A percentile compares a stretch with the other conserved stretches of the same genome.
These are phyloP conservation scores for Myanophis thanlyinensis DNA, from an alignment of 2,113 vertebrate species.

Conservation along the genomic window DNA sequence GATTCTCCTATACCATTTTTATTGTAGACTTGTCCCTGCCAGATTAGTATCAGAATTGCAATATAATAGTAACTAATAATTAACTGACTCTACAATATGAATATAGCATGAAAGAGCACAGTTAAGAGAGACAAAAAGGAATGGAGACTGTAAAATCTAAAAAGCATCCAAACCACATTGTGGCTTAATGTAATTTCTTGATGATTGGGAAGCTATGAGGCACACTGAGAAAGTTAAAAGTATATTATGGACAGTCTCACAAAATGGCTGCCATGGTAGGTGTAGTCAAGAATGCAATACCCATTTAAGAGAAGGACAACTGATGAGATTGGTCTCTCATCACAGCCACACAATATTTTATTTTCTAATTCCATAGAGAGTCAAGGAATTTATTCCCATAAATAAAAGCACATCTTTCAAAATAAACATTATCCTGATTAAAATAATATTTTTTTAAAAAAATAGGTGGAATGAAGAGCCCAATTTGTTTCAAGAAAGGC, in stretches of 20 bases:
- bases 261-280: background rate
- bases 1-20: background rate
- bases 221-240: background rate
- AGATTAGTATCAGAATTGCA: background rate
- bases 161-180: background rate
- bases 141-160: background rate
- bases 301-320: background rate
- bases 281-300: background rate
- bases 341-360: background rate
- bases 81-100: background rate
- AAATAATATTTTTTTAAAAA: background rate
- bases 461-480: background rate
- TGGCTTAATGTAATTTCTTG: background rate
- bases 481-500: background rate
- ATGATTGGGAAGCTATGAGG: background rate
- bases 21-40: background rate
- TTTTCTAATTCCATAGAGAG: background rate
- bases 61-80: background rate
- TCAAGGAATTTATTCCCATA: background rate
- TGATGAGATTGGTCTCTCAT: background rate
- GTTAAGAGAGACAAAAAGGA: background rate
- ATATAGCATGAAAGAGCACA: background rate
- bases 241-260: background rate
- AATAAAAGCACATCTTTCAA: background rate
- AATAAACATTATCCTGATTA: background rate